phyloP scores from a whole-genome alignment of 2,113 vertebrate species.

The Plecturocebus donacophilus region DNA sequence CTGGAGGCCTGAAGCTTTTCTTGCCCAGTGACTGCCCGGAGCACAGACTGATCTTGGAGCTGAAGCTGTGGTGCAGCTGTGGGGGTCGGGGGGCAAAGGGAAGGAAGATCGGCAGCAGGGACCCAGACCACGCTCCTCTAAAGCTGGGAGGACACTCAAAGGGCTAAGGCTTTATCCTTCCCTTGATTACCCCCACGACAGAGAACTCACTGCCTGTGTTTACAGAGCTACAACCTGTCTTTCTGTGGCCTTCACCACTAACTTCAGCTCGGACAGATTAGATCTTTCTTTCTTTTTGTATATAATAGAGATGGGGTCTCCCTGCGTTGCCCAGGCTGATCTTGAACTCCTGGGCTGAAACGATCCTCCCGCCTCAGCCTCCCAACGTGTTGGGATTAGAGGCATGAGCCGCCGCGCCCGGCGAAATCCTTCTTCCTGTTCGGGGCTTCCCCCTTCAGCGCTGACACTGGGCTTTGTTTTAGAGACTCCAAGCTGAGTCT shows the following conservation, averaged over 20 bases:
- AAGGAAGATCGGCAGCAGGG: background rate
- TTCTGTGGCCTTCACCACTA: rapidly evolving
- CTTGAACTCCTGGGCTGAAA: too few relatives aligned
- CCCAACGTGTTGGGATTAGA: too few relatives aligned
- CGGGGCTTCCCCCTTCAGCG: too few relatives aligned
- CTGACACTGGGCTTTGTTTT: background rate
- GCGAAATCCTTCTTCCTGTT: background rate
- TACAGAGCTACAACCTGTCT: background rate
- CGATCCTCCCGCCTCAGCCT: too few relatives aligned
- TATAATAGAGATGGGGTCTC: too few relatives aligned
- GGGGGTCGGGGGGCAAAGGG: too few relatives aligned
- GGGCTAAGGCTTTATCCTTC: background rate
- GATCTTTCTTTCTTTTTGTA: too few relatives aligned
- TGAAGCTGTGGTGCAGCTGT: background rate
- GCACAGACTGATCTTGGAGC: background rate
- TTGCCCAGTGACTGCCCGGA: background rate
- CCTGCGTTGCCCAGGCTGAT: too few relatives aligned
- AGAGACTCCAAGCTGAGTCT: background rate
- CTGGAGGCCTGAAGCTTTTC: background rate
- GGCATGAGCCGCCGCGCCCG: rapidly evolving
- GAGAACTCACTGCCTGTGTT: too few relatives aligned
- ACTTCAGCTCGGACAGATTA: background rate
- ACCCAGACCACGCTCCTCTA: background rate
- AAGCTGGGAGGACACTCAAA: background rate
- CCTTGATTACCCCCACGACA: background rate